Conservation (phyloP, 2,113 vertebrate genomes). For the Clupea harengus region DNA sequence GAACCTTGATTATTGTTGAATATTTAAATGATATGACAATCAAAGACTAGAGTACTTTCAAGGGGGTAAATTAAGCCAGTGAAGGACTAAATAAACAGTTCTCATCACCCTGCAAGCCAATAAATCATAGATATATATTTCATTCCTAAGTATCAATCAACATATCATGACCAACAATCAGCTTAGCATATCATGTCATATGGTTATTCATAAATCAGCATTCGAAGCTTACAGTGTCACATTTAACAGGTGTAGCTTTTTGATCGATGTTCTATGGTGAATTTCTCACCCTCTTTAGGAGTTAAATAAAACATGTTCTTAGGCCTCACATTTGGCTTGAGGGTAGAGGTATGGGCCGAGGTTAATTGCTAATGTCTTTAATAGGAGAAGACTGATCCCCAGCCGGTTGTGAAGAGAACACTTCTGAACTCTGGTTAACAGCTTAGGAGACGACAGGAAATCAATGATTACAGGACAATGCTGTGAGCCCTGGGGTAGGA, state of each 20-base stretch:
- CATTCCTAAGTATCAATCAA: neutral
- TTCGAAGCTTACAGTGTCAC: neutral
- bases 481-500: neutral
- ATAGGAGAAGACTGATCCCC: neutral
- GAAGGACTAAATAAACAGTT: neutral
- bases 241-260: neutral
- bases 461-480: neutral
- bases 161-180: too few species aligned
- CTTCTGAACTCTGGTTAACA: neutral
- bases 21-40: neutral
- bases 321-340: neutral
- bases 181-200: too few species aligned
- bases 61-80: neutral
- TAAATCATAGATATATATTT: neutral
- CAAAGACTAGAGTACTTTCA: neutral
- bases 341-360: neutral
- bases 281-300: neutral
- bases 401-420: neutral
- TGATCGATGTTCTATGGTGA: neutral
- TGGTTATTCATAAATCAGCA: neutral
- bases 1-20: neutral
- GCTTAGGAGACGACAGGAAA: neutral
- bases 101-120: neutral
- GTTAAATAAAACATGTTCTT: neutral
- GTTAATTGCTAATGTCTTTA: neutral